Conservation (phyloP, 2,888 invertebrate species). For the Rambutsinella grinnellia region DNA sequence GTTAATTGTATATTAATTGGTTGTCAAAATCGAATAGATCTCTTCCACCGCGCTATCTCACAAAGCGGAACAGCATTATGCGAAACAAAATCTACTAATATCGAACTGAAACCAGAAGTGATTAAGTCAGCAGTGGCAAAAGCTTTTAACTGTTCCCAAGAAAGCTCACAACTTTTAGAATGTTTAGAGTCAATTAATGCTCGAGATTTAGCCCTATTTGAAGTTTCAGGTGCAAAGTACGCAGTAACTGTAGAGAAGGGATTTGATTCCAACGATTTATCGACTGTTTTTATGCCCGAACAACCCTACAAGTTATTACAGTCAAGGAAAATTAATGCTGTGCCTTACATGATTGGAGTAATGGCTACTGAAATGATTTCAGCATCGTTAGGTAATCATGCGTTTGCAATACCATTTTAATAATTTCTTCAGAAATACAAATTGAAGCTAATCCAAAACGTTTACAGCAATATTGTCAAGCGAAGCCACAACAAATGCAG, state of each 20-base stretch:
- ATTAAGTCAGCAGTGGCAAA: conserved; percentile 35
- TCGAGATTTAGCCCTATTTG: conserved; percentile 33
- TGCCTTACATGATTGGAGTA: conserved; percentile 50
- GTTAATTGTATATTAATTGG: background rate
- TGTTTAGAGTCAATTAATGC: conserved; percentile 35
- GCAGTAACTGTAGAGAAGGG: conserved; percentile 35
- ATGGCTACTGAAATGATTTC: conserved; percentile 39
- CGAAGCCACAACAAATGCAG: background rate
- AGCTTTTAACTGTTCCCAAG: conserved; percentile 36
- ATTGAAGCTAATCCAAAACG: background rate
- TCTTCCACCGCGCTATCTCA: conserved; percentile 53
- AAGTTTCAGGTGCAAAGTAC: conserved; percentile 20
- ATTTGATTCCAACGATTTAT: conserved; percentile 42
- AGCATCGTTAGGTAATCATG: conserved; percentile 16
- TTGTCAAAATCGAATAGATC: conserved; percentile 17
- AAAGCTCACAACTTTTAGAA: conserved; percentile 2
- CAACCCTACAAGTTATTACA: conserved; percentile 38
- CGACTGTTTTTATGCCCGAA: conserved; percentile 51
- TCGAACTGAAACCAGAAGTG: conserved; percentile 29
- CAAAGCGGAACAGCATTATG: conserved; percentile 45
- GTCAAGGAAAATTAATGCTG: conserved; percentile 42
- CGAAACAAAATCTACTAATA: background rate
- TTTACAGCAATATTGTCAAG: conserved; percentile 4
- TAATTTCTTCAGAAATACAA: background rate
- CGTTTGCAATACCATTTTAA: background rate